phyloP scores from a whole-genome alignment of 2,797 vertebrate genomes.

The Tauraco hartlaubi region DNA sequence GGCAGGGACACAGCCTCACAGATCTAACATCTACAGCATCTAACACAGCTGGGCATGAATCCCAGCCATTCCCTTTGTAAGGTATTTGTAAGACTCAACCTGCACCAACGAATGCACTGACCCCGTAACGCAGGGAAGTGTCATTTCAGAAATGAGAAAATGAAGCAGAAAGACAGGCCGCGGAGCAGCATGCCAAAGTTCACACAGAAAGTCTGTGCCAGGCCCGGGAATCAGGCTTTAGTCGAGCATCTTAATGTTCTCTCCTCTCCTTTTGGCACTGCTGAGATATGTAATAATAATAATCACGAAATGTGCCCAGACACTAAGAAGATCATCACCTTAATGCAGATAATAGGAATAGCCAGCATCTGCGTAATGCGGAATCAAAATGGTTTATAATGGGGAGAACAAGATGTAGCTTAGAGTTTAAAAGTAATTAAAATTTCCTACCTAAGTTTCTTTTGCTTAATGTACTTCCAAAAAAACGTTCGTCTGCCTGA shows the following conservation, averaged over 20 bases:
- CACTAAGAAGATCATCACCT: conserved; percentile 51
- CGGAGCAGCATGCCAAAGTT: not conserved
- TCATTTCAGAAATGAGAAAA: conserved; percentile 34
- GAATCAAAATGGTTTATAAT: conserved; percentile 54
- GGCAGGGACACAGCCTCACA: not conserved
- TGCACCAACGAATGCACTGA: not conserved
- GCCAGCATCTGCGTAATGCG: conserved; percentile 3
- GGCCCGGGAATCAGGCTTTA: not conserved
- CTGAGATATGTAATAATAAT: conserved; percentile 47
- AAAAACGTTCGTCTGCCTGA: conserved; percentile 19
- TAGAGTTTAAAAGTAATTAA: conserved; percentile 68
- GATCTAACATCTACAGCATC: not conserved
- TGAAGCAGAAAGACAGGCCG: conserved; percentile 6
- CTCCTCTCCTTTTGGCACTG: conserved; percentile 32
- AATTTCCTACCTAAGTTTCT: conserved; percentile 64
- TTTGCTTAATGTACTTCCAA: conserved; percentile 64
- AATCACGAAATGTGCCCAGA: conserved; percentile 26
- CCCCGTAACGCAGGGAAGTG: conserved; percentile 1
- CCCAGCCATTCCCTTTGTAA: not conserved
- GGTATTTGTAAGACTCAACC: not conserved
- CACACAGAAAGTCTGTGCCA: not conserved
- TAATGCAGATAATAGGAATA: conserved; percentile 51
- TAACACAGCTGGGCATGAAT: not conserved
- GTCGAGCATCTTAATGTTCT: not conserved
- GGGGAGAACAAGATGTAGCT: conserved; percentile 40